A percentile compares a stretch with the other conserved stretches of the same genome.
Evolutionary conservation across 2,888 invertebrate genomes (phyloP).

Genomic region (Oscheius sp.): DNA sequence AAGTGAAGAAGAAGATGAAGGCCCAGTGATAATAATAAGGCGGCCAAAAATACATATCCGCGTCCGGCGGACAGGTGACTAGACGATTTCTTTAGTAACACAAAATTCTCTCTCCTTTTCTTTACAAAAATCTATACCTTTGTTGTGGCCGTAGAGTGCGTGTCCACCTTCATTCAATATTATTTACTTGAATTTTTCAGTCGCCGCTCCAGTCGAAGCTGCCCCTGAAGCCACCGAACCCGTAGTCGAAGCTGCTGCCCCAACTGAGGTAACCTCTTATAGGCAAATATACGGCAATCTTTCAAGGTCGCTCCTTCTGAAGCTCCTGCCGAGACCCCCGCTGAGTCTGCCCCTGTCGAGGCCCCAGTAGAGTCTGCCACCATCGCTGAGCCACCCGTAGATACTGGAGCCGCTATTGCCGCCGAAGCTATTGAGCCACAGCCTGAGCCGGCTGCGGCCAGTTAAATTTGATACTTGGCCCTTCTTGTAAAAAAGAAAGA

Average conservation of each 20-base stretch:
- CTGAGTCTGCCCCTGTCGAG: slow-evolving; percentile 9
- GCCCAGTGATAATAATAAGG: slow-evolving; percentile 10
- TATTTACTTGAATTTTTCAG: no score
- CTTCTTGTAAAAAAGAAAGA: background rate
- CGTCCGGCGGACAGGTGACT: slow-evolving; percentile 23
- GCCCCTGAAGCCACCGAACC: no score
- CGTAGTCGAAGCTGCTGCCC: no score
- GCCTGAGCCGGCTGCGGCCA: slow-evolving; percentile 6
- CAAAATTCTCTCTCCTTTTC: background rate
- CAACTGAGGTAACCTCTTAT: no score
- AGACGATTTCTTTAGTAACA: background rate
- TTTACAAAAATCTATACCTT: background rate
- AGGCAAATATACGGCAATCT: no score
- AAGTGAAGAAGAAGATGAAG: slow-evolving; percentile 11
- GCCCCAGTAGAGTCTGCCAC: background rate
- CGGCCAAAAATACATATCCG: slow-evolving; percentile 7
- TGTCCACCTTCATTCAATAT: background rate
- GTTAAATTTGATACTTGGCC: background rate
- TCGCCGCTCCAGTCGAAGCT: background rate
- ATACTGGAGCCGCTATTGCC: background rate
- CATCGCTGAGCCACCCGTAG: background rate
- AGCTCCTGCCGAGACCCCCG: background rate
- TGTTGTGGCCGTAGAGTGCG: slow-evolving; percentile 17
- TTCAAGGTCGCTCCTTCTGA: no score
- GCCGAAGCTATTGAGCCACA: background rate